These are phyloP conservation scores for Bufo gargarizans DNA, from an alignment of 2,113 vertebrate genomes.

Conservation along the genomic window DNA sequence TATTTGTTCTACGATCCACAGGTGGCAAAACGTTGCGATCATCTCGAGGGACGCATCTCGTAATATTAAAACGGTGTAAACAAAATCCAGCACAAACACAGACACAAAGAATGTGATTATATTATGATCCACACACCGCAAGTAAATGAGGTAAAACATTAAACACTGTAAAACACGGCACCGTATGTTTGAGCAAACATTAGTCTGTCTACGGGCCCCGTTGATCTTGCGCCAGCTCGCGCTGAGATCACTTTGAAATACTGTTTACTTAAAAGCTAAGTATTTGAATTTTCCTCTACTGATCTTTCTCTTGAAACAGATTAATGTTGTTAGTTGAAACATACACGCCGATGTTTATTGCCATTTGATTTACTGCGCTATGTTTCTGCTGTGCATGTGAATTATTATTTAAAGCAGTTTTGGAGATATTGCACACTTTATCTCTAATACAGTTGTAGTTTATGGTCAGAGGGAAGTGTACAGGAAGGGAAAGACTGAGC, in stretches of 20 bases:
- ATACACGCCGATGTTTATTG: conserved; percentile 54
- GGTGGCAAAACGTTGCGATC: background rate
- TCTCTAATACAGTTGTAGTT: conserved; percentile 49
- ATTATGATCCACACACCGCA: conserved; percentile 41
- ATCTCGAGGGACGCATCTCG: conserved; percentile 19
- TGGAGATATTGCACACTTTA: conserved; percentile 53
- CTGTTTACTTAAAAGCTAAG: conserved; percentile 60
- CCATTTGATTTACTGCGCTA: conserved; percentile 53
- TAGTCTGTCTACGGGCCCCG: conserved; percentile 48
- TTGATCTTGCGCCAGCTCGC: conserved; percentile 54
- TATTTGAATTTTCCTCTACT: conserved; percentile 58
- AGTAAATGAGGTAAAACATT: conserved; percentile 58
- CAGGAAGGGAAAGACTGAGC: conserved; percentile 36
- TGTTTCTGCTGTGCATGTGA: conserved; percentile 54
- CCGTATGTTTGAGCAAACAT: conserved; percentile 57
- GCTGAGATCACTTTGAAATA: conserved; percentile 59
- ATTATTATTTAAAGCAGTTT: conserved; percentile 58
- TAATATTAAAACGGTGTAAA: conserved; percentile 16
- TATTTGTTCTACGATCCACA: conserved; percentile 10
- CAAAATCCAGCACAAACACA: conserved; percentile 1
- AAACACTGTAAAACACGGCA: conserved; percentile 45
- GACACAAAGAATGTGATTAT: conserved; percentile 42
- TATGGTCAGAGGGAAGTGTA: conserved; percentile 26
- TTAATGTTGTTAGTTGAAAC: conserved; percentile 60
- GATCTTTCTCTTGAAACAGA: conserved; percentile 60